phyloP scores from a whole-genome alignment of 2,113 vertebrate species.

The Orientallactaga bullata region DNA sequence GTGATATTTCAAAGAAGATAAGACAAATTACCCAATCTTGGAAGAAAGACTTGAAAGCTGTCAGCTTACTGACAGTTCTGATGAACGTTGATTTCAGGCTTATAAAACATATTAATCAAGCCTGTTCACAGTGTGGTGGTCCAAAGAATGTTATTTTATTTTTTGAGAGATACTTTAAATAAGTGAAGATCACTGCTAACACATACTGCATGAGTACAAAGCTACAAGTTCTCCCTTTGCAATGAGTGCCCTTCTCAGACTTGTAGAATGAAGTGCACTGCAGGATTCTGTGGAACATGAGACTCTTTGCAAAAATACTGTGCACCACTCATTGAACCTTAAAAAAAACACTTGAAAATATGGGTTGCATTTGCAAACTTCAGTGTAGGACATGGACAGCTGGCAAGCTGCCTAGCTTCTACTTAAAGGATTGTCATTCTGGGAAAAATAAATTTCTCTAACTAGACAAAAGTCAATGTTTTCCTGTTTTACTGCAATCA shows the following conservation, averaged over 20 bases:
- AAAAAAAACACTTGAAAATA: constrained; percentile 89
- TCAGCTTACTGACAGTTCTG: constrained; percentile 87
- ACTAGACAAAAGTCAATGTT: constrained; percentile 94
- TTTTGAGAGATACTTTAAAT: constrained; percentile 81
- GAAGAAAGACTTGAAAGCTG: constrained; percentile 88
- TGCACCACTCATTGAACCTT: constrained; percentile 83
- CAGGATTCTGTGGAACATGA: constrained; percentile 86
- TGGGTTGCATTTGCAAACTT: constrained; percentile 89
- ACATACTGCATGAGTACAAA: constrained; percentile 70
- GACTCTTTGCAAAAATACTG: constrained; percentile 83
- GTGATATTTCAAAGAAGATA: constrained; percentile 85
- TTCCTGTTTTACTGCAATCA: constrained; percentile 94
- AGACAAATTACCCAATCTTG: constrained; percentile 84
- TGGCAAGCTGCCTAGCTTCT: constrained; percentile 92
- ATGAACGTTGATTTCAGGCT: constrained; percentile 88
- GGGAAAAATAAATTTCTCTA: constrained; percentile 95
- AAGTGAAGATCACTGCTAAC: constrained; percentile 73
- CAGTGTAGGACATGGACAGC: constrained; percentile 88
- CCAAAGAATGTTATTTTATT: constrained; percentile 85
- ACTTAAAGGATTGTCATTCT: constrained; percentile 94
- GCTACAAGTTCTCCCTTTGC: constrained; percentile 58
- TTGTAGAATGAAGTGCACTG: constrained; percentile 81
- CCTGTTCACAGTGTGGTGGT: constrained; percentile 83
- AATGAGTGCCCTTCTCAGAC: constrained; percentile 66
- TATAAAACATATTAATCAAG: constrained; percentile 89